Base-by-base conservation (phyloP, 37 sponge, comb jelly and placozoan genomes). In the Cliona cf. orientalis region DNA sequence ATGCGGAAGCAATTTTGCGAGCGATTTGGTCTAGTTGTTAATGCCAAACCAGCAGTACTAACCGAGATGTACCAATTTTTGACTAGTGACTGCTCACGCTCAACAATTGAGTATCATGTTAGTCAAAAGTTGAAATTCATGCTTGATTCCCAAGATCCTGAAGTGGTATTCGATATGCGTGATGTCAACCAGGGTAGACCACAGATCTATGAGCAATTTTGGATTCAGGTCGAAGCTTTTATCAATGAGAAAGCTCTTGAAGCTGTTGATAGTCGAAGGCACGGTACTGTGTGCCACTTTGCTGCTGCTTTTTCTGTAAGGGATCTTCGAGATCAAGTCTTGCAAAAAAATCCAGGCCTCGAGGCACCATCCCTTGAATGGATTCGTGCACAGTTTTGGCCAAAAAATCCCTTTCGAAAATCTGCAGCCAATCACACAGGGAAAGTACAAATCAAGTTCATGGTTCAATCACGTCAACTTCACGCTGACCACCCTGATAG, bases 391-490 rank as follows among this genome's bases (percentile, higher is more conserved):
- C n/a, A n/a, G n/a, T n/a, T n/a, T n/a, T n/a, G n/a, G n/a, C n/a
- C n/a, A n/a, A n/a, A n/a, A n/a, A n/a, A n/a, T n/a, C n/a, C n/a
- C n/a, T n/a, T n/a, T n/a, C n/a, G n/a, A n/a, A n/a, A n/a, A n/a
- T n/a, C n/a, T n/a, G n/a, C n/a, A n/a, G n/a, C n/a, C n/a, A n/a
- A n/a, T n/a, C n/a, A n/a, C n/a, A n/a, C n/a, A n/a, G n/a, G n/a
- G n/a, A n/a, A n/a, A n/a, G n/a, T n/a, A n/a, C n/a, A 76, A 7
- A 42, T 88, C n/a, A 68, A 69, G 37, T 68, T 67, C 45, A 74
- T 69, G 78, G 78, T 88, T 6, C 80, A 87, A 28, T 23, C 35
- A 37, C 43, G 76, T 33, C 70, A 81, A 17, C 66, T 67, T 3
- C 33, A 64, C 6, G 22, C 49, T 6, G 39, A 41, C 17, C 86